These are phyloP conservation scores for Heliconius hewitsoni DNA, from an alignment of 1,140 invertebrate species.

Conservation along the genomic window DNA sequence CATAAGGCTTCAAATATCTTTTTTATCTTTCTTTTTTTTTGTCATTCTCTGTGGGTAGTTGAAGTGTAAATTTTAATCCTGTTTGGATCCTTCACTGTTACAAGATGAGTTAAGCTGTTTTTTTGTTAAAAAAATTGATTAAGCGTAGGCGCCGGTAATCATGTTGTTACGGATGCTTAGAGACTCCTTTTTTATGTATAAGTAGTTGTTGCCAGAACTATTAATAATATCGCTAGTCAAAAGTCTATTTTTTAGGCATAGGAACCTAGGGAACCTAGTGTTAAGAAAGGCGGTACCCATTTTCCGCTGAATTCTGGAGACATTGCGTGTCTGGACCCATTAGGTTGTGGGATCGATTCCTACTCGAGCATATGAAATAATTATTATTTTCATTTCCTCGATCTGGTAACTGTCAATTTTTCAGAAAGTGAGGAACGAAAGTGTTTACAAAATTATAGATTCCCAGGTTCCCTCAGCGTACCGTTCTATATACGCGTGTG, in stretches of 20 bases:
- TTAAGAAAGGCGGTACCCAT: too few relatives aligned
- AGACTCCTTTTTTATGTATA: neutral
- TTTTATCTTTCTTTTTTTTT: slow-evolving; percentile 13
- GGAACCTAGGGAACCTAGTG: too few relatives aligned
- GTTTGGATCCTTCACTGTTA: slow-evolving; percentile 45
- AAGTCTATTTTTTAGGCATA: neutral
- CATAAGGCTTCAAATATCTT: neutral
- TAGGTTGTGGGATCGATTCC: too few relatives aligned
- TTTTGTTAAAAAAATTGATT: slow-evolving; percentile 40
- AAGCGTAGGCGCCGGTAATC: slow-evolving; percentile 40
- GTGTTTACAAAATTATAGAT: neutral
- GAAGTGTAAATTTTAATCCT: slow-evolving; percentile 59
- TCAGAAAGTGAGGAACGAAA: too few relatives aligned
- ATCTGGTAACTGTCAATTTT: too few relatives aligned
- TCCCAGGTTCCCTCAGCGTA: too few relatives aligned
- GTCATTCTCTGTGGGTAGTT: slow-evolving; percentile 32
- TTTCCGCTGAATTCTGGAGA: too few relatives aligned
- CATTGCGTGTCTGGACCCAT: too few relatives aligned
- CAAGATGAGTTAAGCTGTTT: slow-evolving; percentile 42
- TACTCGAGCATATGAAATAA: too few relatives aligned
- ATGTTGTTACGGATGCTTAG: slow-evolving; percentile 22
- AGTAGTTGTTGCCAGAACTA: neutral
- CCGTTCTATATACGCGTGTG: too few relatives aligned
- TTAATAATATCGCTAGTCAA: neutral
- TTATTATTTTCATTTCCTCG: too few relatives aligned